A percentile compares a stretch with the other conserved stretches of the same genome.
Evolutionary conservation across 2,797 vertebrate genomes (phyloP).

Genomic region (Sebastes jordani): DNA sequence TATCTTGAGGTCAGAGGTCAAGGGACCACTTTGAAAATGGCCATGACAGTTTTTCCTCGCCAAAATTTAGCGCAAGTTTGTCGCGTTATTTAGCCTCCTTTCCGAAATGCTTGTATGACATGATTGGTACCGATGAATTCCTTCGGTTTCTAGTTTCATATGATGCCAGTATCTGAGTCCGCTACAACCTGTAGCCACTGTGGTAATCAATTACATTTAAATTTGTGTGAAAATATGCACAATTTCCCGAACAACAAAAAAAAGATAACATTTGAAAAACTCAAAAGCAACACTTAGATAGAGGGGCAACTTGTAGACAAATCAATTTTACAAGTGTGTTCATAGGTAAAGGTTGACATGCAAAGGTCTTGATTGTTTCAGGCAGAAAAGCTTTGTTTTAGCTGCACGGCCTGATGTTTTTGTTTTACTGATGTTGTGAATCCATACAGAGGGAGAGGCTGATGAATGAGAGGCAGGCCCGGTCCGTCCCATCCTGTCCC

Average conservation of each 20-base stretch:
- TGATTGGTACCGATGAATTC: too few species aligned
- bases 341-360: neutral
- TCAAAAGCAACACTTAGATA: neutral
- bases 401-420: neutral
- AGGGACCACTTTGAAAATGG: too few species aligned
- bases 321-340: neutral
- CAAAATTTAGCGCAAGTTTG: too few species aligned
- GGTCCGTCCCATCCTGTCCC: conserved; percentile 64
- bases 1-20: too few species aligned
- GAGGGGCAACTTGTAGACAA: neutral
- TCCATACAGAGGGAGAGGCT: conserved; percentile 22
- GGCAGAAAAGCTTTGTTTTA: neutral
- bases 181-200: neutral
- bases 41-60: too few species aligned
- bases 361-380: neutral
- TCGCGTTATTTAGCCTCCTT: too few species aligned
- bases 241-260: neutral
- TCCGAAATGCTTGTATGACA: too few species aligned
- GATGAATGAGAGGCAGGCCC: conserved; percentile 66
- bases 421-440: conserved; percentile 30
- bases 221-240: neutral
- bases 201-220: neutral
- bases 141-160: too few species aligned
- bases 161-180: too few species aligned
- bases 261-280: neutral